These are phyloP conservation scores for Vulpes lagopus DNA, from an alignment of 2,113 vertebrate species.

Conservation along the genomic window DNA sequence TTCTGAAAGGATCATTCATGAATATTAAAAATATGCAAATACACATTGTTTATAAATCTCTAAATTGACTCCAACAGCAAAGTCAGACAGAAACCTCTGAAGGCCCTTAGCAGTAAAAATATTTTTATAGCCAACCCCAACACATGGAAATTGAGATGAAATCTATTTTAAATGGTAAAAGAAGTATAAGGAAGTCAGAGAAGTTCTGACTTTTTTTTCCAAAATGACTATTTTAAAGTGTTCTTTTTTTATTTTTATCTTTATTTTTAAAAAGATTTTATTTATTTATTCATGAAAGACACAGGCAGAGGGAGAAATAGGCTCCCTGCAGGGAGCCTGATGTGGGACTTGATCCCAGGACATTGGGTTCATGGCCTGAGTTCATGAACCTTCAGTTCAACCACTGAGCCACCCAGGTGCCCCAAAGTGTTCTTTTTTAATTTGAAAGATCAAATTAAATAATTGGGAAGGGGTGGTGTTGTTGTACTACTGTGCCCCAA, in stretches of 20 bases:
- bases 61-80: not conserved
- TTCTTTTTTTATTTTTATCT: not conserved
- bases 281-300: too few relatives aligned
- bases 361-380: too few relatives aligned
- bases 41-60: not conserved
- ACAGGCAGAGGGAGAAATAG: too few relatives aligned
- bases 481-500: not conserved
- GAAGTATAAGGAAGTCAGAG: not conserved
- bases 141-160: not conserved
- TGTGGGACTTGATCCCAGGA: too few relatives aligned
- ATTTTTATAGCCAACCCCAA: not conserved
- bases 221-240: not conserved
- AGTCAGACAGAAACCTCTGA: not conserved
- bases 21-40: not conserved
- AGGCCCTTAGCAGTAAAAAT: not conserved
- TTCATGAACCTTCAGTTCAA: too few relatives aligned
- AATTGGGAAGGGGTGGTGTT: not conserved
- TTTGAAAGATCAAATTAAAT: constrained; percentile 8
- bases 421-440: not conserved
- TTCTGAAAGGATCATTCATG: not conserved
- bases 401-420: too few relatives aligned
- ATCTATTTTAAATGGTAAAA: not conserved
- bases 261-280: too few relatives aligned
- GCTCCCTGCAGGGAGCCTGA: too few relatives aligned
- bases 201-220: not conserved